A percentile compares a stretch with the other conserved stretches of the same genome.
These are phyloP conservation scores for Holothuria scabra DNA, from an alignment of 53 echinoderm and acorn worm species.

Conservation along the genomic window DNA sequence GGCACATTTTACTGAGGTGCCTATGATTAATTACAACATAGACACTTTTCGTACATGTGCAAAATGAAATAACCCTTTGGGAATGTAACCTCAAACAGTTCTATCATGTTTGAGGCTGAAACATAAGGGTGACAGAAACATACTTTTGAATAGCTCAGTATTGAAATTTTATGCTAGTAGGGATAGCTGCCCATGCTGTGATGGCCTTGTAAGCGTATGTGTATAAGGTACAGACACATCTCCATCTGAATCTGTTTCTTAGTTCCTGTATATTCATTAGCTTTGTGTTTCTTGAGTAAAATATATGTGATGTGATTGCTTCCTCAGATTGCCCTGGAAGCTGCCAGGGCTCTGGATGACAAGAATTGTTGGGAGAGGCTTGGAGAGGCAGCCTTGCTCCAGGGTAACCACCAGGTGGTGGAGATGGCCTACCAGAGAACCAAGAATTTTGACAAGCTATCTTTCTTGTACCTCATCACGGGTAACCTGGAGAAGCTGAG, in stretches of 20 bases:
- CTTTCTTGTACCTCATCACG: slow-evolving; percentile 98
- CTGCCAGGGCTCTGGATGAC: slow-evolving; percentile 92
- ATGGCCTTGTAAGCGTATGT: too few relatives aligned
- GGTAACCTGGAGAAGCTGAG: slow-evolving; percentile 98
- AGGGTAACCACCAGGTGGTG: slow-evolving; percentile 99
- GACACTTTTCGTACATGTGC: slow-evolving; percentile 46
- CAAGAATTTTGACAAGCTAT: slow-evolving; percentile 99
- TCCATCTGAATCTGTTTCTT: too few relatives aligned
- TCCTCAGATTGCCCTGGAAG: slow-evolving; percentile 83
- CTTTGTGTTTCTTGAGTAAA: too few relatives aligned
- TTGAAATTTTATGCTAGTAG: too few relatives aligned
- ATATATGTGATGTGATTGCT: too few relatives aligned
- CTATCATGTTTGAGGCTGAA: too few relatives aligned
- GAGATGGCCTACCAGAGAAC: slow-evolving; percentile 99
- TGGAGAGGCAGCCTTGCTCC: slow-evolving; percentile 95
- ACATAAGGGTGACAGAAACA: too few relatives aligned
- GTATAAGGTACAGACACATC: too few relatives aligned
- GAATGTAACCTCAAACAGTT: too few relatives aligned
- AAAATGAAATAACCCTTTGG: slow-evolving; percentile 2
- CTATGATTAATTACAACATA: neutral
- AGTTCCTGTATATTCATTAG: too few relatives aligned
- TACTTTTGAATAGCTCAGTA: too few relatives aligned
- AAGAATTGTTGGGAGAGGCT: slow-evolving; percentile 99
- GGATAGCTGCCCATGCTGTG: too few relatives aligned
- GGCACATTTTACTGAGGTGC: slow-evolving; percentile 36